Conservation (phyloP, 2,797 vertebrate species). For the Gallirallus australis region DNA sequence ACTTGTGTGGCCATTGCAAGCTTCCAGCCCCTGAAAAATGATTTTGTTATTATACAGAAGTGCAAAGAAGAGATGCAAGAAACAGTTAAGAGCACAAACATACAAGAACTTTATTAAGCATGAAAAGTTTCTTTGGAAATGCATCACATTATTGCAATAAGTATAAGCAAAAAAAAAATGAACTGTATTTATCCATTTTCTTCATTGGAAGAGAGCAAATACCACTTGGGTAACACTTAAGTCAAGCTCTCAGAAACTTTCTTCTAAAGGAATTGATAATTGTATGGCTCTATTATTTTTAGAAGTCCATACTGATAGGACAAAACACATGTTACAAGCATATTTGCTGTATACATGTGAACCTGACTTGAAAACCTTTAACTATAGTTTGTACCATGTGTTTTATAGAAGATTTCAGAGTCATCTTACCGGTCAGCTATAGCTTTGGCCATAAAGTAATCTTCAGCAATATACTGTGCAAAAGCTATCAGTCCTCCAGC, state of each 20-base stretch:
- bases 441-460: slow-evolving; percentile 99
- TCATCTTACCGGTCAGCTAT: slow-evolving; percentile 92
- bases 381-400: accelerated
- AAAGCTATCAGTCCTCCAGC: slow-evolving; percentile 95
- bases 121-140: background rate
- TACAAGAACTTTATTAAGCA: background rate
- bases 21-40: slow-evolving; percentile 91
- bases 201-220: background rate
- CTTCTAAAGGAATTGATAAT: background rate
- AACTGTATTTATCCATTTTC: background rate
- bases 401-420: background rate
- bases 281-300: background rate
- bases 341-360: background rate
- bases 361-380: background rate
- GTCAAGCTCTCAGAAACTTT: background rate
- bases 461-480: slow-evolving; percentile 97
- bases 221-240: background rate
- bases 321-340: background rate
- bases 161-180: background rate
- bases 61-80: background rate
- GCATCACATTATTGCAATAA: background rate
- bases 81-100: background rate
- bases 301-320: background rate
- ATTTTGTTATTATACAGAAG: background rate
- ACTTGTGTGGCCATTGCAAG: slow-evolving; percentile 98